Percentiles rank a stretch among this genome's conserved stretches.
phyloP scores from a whole-genome alignment of 35 echinoderm and acorn worm species.

The Patiria miniata region DNA sequence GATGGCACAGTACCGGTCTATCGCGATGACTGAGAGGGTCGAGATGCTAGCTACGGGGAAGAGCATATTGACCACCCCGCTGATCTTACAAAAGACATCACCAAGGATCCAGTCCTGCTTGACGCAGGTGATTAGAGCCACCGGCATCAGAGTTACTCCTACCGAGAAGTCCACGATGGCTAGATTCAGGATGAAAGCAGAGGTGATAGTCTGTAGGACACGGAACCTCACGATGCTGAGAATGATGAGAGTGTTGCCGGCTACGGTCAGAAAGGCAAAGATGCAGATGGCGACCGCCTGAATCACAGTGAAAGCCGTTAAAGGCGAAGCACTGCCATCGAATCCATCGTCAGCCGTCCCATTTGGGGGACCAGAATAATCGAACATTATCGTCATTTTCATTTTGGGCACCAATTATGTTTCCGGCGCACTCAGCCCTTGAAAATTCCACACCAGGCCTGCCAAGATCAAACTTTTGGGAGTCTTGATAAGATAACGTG shows the following conservation, averaged over 20 bases:
- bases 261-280: constrained; percentile 2
- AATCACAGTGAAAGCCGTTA: neutral
- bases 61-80: constrained; percentile 19
- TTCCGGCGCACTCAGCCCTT: too few species aligned
- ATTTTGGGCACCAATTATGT: too few species aligned
- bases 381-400: too few species aligned
- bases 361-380: too few species aligned
- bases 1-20: constrained; percentile 30
- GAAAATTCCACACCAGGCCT: too few species aligned
- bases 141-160: constrained; percentile 29
- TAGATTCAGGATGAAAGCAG: constrained; percentile 17
- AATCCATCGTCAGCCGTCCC: neutral
- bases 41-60: neutral
- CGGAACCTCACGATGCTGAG: neutral
- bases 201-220: neutral
- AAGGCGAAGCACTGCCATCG: neutral
- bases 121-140: neutral
- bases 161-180: constrained; percentile 11
- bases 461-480: too few species aligned
- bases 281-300: neutral
- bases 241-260: constrained; percentile 1
- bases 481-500: too few species aligned
- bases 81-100: neutral
- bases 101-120: constrained; percentile 11
- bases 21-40: neutral